phyloP scores from a whole-genome alignment of 2,113 vertebrate genomes.

The Lipotes vexillifer region DNA sequence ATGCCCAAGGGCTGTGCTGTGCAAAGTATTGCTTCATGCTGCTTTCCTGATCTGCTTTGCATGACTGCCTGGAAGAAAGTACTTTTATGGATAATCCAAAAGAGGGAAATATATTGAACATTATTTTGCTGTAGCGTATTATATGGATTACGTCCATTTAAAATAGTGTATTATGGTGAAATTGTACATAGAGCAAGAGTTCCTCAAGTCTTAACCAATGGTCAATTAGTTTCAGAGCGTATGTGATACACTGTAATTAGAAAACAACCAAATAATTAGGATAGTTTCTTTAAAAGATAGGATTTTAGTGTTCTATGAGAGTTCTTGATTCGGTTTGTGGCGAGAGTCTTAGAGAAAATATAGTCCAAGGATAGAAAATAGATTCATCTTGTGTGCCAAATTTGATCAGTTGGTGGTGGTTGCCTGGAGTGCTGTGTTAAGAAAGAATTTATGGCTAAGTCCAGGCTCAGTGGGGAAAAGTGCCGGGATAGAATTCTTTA shows the following conservation, averaged over 20 bases:
- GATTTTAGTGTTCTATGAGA: slow-evolving; percentile 30
- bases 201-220: slow-evolving; percentile 11
- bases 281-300: neutral
- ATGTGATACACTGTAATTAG: slow-evolving; percentile 13
- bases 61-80: slow-evolving; percentile 55
- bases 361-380: slow-evolving; percentile 59
- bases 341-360: slow-evolving; percentile 45
- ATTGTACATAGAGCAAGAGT: neutral
- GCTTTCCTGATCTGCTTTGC: slow-evolving; percentile 56
- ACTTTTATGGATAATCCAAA: slow-evolving; percentile 56
- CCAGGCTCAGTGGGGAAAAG: slow-evolving; percentile 45
- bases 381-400: slow-evolving; percentile 60
- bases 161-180: slow-evolving; percentile 41
- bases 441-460: slow-evolving; percentile 65
- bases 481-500: neutral
- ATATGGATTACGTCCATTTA: slow-evolving; percentile 40
- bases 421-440: slow-evolving; percentile 52
- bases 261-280: slow-evolving; percentile 33
- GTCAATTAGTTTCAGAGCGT: slow-evolving; percentile 23
- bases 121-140: slow-evolving; percentile 30
- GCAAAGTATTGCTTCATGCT: slow-evolving; percentile 49
- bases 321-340: slow-evolving; percentile 50
- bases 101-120: slow-evolving; percentile 20
- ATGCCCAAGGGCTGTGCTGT: slow-evolving; percentile 41
- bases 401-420: slow-evolving; percentile 66